A percentile compares a stretch with the other conserved stretches of the same genome.
Conservation (phyloP, 1,140 invertebrate genomes). For the Stenopsyche tienmushanensis region DNA sequence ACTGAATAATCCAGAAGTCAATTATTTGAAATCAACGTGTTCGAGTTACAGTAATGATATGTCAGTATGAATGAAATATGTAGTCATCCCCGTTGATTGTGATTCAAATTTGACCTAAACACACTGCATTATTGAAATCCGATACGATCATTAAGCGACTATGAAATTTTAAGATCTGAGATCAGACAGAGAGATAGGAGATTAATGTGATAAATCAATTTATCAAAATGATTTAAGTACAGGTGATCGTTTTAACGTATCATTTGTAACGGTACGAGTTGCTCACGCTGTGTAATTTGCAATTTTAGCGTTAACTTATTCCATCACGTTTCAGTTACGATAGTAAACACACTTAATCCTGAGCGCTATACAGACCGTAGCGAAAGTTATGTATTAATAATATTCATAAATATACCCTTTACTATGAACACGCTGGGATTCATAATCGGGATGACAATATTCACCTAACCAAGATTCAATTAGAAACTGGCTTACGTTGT, state of each 20-base stretch:
- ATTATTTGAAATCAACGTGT: too few relatives aligned
- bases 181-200: not conserved
- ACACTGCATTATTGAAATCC: slow-evolving; percentile 7
- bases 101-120: not conserved
- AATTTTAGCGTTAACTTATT: slow-evolving; percentile 34
- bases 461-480: too few relatives aligned
- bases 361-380: too few relatives aligned
- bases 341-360: not conserved
- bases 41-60: not conserved
- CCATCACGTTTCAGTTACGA: slow-evolving; percentile 13
- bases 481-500: too few relatives aligned
- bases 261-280: slow-evolving; percentile 23
- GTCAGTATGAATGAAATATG: not conserved
- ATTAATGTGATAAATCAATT: slow-evolving; percentile 34
- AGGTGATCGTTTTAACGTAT: not conserved
- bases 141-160: not conserved
- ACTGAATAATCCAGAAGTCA: not conserved
- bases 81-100: not conserved
- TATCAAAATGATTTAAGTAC: slow-evolving; percentile 27
- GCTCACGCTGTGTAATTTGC: slow-evolving; percentile 28
- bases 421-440: too few relatives aligned
- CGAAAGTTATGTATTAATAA: too few relatives aligned
- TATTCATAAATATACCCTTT: too few relatives aligned
- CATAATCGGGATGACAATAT: too few relatives aligned
- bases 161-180: slow-evolving; percentile 10